Base-by-base conservation (phyloP, 2,888 invertebrate species). In the Exocentrus adspersus region DNA sequence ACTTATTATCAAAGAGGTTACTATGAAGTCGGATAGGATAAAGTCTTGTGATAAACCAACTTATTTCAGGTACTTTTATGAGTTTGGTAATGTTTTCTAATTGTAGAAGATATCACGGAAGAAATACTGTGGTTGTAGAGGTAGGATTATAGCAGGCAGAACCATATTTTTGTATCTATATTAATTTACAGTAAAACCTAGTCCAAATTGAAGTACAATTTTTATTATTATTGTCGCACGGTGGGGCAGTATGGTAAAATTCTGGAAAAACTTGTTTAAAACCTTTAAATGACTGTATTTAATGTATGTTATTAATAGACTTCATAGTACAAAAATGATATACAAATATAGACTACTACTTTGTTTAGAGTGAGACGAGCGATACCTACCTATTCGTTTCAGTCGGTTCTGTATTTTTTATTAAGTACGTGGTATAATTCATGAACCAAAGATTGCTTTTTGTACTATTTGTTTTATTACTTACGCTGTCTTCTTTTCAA, bases 201-300 rank as follows among this genome's bases (percentile, higher is more conserved):
- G 54, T 54, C 43, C 54, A 54, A 54, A 54, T 54, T 54, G 17
- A 54, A 54, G 54, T 54, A 54, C 54, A 54, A 54, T 54, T 54
- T 28, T 54, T 54, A 24, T n/a, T n/a, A 54, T 54, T 54, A 54
- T 16, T 41, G 14, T 3, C n/a, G 16, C 43, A 30, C 17, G 54
- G 54, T 54, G 6, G 17, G 14, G 28, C n/a, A 12, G 12, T 54
- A 43, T 54, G 54, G 54, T 54, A 43, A 43, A 19, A 16, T 28
- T 54, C 43, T 54, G 54, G 14, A 54, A 17, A 54, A 42, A 54
- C 16, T 9, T 42, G 10, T 19, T 14, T 42, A 12, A 42, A 53
- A 16, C n/a, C 41, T 16, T 43, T 54, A 24, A 43, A 54, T 43
- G 28, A 54, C 53, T 53, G 53, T 54, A 54, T 53, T 53, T n/a